Evolutionary conservation across 1,140 invertebrate species (phyloP).

Genomic region (Rhyzopertha dominica): DNA sequence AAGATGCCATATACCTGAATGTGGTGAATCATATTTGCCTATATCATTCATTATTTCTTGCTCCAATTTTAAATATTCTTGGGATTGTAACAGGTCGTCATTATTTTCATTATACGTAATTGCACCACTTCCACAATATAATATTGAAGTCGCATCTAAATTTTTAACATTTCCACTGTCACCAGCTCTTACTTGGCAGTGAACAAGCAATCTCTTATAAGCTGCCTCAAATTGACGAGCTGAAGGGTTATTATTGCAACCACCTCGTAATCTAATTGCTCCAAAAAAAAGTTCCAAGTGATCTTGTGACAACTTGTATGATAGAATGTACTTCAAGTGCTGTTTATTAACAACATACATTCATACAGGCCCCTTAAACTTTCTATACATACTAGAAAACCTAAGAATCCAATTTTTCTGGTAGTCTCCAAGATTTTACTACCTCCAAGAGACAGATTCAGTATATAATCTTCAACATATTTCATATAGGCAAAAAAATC

Average conservation of each 20-base stretch:
- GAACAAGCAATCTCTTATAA: constrained; percentile 20
- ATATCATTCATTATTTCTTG: no score
- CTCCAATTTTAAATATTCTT: constrained; percentile 7
- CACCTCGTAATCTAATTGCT: constrained; percentile 16
- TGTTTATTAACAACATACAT: constrained; percentile 20
- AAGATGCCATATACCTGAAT: no score
- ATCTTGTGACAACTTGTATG: constrained; percentile 21
- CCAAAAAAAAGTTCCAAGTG: constrained; percentile 26
- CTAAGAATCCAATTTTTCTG: constrained; percentile 29
- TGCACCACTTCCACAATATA: background rate
- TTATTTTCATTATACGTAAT: background rate
- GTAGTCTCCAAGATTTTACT: constrained; percentile 7
- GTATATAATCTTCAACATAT: constrained; percentile 5
- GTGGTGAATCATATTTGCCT: no score
- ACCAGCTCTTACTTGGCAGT: constrained; percentile 9
- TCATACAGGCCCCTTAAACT: constrained; percentile 24
- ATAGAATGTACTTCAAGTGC: constrained; percentile 14
- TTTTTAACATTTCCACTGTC: constrained; percentile 15
- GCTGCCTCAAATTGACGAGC: constrained; percentile 18
- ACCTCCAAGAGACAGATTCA: constrained; percentile 7
- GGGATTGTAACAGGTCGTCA: background rate
- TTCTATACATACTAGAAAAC: constrained; percentile 23
- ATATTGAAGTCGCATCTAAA: constrained; percentile 13
- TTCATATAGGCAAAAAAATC: constrained; percentile 12
- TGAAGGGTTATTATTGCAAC: constrained; percentile 24